Percentiles rank a stretch among this genome's conserved stretches.
These are phyloP conservation scores for Phrynocephalus guinanensis DNA, from an alignment of 2,797 vertebrate species.

Conservation along the genomic window DNA sequence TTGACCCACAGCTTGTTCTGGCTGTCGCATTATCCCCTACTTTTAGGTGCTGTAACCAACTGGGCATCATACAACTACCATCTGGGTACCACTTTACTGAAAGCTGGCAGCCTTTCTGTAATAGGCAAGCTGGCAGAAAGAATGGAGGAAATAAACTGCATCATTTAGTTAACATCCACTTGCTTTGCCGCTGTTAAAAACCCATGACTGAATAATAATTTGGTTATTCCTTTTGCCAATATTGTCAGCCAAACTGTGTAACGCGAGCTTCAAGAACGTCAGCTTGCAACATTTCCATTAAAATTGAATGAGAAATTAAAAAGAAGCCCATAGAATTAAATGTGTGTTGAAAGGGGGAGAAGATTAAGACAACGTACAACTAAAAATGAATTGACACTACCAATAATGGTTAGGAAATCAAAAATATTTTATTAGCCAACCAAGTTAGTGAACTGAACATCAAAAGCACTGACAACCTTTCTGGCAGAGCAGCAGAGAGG, in stretches of 20 bases:
- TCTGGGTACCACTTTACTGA: constrained; percentile 97
- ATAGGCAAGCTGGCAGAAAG: constrained; percentile 92
- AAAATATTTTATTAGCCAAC: constrained; percentile 29
- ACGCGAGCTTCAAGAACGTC: constrained; percentile 76
- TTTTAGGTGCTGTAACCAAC: constrained; percentile 89
- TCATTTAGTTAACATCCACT: constrained; percentile 98
- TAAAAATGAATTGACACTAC: constrained; percentile 64
- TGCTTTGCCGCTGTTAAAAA: constrained; percentile 92
- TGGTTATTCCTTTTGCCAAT: constrained; percentile 89
- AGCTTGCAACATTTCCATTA: constrained; percentile 80
- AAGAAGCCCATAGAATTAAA: constrained; percentile 62
- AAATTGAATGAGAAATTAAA: constrained; percentile 70
- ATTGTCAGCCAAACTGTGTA: constrained; percentile 85
- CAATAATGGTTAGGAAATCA: constrained; percentile 42
- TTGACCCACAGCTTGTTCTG: constrained; percentile 90
- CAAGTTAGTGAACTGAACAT: not conserved
- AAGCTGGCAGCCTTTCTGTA: constrained; percentile 93
- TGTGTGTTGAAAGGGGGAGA: constrained; percentile 51
- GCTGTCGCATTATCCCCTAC: constrained; percentile 89
- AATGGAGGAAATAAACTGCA: constrained; percentile 95
- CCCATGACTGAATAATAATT: constrained; percentile 95
- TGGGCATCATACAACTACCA: constrained; percentile 92
- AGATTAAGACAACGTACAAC: constrained; percentile 47
- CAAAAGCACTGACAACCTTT: not conserved
- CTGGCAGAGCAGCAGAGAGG: no score